Evolutionary conservation across 2,888 invertebrate species (phyloP).

Genomic region (Polyploca ridens): DNA sequence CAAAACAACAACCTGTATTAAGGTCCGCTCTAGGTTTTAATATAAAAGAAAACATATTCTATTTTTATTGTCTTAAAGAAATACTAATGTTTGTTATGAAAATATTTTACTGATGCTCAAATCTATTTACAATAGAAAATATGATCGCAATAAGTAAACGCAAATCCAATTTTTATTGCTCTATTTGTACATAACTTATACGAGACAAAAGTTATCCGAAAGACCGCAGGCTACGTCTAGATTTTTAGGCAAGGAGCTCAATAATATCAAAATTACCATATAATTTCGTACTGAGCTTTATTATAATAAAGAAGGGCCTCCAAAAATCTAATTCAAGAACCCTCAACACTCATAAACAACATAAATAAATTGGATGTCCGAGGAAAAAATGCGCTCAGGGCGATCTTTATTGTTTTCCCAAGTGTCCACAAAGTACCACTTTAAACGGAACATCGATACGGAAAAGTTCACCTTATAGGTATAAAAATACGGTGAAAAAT

Average conservation of each 20-base stretch:
- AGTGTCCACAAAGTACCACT: slow-evolving; percentile 37
- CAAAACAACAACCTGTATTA: too few species aligned
- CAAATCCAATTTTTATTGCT: neutral
- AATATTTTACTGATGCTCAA: too few species aligned
- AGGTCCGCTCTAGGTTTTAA: too few species aligned
- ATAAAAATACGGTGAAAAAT: slow-evolving; percentile 24
- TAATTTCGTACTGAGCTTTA: slow-evolving; percentile 21
- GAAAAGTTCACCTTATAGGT: slow-evolving; percentile 27
- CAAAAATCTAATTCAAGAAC: slow-evolving; percentile 37
- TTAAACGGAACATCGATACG: slow-evolving; percentile 18
- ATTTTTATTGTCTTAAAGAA: too few species aligned
- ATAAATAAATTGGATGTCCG: slow-evolving; percentile 55
- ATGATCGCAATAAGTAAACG: neutral
- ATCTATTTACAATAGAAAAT: neutral
- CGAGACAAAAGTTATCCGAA: neutral
- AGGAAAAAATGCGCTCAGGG: slow-evolving; percentile 39
- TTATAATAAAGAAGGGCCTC: slow-evolving; percentile 39
- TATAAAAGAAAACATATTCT: too few species aligned
- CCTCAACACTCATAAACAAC: slow-evolving; percentile 49
- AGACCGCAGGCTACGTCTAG: neutral
- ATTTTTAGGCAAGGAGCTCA: neutral
- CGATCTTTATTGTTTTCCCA: slow-evolving; percentile 55
- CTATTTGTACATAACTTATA: neutral
- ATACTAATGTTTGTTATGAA: too few species aligned
- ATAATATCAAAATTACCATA: neutral